Percentiles rank a stretch among this genome's conserved stretches.
These are phyloP conservation scores for Scaeva pyrastri DNA, from an alignment of 2,888 invertebrate species.

Conservation along the genomic window DNA sequence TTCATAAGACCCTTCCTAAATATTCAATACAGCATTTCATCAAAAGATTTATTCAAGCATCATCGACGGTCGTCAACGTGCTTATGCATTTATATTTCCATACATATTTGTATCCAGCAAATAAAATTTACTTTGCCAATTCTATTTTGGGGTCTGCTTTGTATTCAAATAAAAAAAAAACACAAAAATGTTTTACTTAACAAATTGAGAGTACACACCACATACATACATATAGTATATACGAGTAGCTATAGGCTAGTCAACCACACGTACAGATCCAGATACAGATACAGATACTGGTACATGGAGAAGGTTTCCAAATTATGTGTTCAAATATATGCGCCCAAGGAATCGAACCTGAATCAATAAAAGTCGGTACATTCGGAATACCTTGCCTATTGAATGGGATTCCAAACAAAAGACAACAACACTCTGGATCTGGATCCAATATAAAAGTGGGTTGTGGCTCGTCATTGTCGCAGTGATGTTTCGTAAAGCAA, in stretches of 20 bases:
- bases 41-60: not conserved
- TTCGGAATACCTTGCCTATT: not conserved
- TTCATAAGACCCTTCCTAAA: not conserved
- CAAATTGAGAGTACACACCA: not conserved
- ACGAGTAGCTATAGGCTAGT: not conserved
- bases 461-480: not conserved
- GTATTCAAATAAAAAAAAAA: not conserved
- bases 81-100: not conserved
- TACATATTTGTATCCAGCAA: not conserved
- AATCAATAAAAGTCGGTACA: not conserved
- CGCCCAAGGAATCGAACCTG: slow-evolving; percentile 1
- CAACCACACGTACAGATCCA: too few species aligned
- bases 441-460: too few species aligned
- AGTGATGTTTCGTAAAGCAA: not conserved
- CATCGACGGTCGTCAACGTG: not conserved
- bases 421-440: not conserved
- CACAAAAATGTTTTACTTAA: not conserved
- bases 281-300: too few species aligned
- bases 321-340: slow-evolving; percentile 12
- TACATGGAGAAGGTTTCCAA: not conserved
- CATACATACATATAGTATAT: too few species aligned
- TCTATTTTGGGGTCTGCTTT: not conserved
- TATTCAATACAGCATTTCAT: slow-evolving; percentile 12
- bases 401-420: not conserved
- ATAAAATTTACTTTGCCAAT: not conserved